phyloP scores from a whole-genome alignment of 2,797 vertebrate genomes.

The Falco cherrug region DNA sequence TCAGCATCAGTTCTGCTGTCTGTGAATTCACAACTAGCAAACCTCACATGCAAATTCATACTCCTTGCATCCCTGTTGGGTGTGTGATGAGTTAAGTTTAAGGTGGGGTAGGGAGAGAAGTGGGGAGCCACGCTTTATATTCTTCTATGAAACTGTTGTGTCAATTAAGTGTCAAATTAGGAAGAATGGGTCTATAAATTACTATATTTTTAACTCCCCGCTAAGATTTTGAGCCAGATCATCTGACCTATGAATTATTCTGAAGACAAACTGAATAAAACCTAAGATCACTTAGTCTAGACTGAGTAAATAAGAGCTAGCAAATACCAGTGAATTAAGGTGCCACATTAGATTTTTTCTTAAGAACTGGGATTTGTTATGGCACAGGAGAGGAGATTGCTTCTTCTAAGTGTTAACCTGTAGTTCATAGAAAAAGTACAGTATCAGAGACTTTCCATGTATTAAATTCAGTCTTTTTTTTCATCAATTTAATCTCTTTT shows the following conservation, averaged over 20 bases:
- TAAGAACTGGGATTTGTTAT: neutral
- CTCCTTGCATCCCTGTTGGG: neutral
- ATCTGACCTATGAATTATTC: neutral
- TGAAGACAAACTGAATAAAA: neutral
- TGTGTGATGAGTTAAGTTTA: neutral
- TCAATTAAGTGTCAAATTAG: neutral
- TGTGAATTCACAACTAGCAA: neutral
- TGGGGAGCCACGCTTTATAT: neutral
- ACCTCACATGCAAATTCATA: neutral
- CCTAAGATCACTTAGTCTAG: neutral
- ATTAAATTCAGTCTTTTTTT: neutral
- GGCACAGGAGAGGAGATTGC: neutral
- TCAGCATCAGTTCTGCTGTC: neutral
- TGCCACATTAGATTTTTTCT: neutral
- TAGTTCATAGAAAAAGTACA: neutral
- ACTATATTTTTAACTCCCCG: neutral
- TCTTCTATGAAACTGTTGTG: neutral
- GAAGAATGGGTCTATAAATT: neutral
- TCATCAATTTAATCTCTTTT: neutral
- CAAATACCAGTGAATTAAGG: neutral
- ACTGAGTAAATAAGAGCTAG: neutral
- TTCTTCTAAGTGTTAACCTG: neutral
- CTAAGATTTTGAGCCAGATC: neutral
- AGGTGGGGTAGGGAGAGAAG: accelerated
- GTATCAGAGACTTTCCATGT: neutral